Percentiles rank a stretch among this genome's conserved stretches.
Conservation (phyloP, 2,888 invertebrate genomes). For the Thereva nobilitata region DNA sequence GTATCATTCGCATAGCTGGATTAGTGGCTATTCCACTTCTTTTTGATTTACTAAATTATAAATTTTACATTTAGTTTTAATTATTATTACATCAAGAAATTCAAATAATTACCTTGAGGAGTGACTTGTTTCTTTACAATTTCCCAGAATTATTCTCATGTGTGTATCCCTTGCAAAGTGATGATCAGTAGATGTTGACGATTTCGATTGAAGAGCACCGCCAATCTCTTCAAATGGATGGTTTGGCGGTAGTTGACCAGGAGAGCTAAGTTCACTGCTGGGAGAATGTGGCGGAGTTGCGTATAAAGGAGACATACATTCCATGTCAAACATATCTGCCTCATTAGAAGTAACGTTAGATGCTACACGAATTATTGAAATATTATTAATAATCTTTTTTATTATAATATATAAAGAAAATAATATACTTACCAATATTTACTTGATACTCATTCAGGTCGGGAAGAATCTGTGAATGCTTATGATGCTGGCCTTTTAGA, state of each 20-base stretch:
- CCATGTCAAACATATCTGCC: slow-evolving; percentile 59
- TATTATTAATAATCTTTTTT: not conserved
- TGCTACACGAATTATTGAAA: not conserved
- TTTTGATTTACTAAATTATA: slow-evolving; percentile 63
- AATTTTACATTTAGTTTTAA: slow-evolving; percentile 26
- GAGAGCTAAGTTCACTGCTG: slow-evolving; percentile 65
- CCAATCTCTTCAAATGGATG: slow-evolving; percentile 57
- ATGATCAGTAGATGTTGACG: slow-evolving; percentile 66
- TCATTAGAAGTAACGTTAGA: slow-evolving; percentile 51
- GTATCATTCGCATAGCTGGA: slow-evolving; percentile 80
- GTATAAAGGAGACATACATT: slow-evolving; percentile 70
- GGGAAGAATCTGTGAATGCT: slow-evolving; percentile 57
- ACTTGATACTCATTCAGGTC: slow-evolving; percentile 57
- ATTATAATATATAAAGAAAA: too few species aligned
- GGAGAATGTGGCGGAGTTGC: slow-evolving; percentile 81
- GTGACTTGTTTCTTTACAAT: slow-evolving; percentile 58
- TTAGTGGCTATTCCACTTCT: slow-evolving; percentile 85
- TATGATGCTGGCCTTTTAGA: slow-evolving; percentile 41
- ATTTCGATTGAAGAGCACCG: slow-evolving; percentile 43
- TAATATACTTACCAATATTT: slow-evolving; percentile 48
- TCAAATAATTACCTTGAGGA: slow-evolving; percentile 52
- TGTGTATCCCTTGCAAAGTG: slow-evolving; percentile 90
- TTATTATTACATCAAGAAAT: slow-evolving; percentile 8
- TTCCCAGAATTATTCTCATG: slow-evolving; percentile 85
- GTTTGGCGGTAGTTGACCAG: slow-evolving; percentile 55